phyloP scores from a whole-genome alignment of 1,140 invertebrate genomes.

The Brachystomella parvula region DNA sequence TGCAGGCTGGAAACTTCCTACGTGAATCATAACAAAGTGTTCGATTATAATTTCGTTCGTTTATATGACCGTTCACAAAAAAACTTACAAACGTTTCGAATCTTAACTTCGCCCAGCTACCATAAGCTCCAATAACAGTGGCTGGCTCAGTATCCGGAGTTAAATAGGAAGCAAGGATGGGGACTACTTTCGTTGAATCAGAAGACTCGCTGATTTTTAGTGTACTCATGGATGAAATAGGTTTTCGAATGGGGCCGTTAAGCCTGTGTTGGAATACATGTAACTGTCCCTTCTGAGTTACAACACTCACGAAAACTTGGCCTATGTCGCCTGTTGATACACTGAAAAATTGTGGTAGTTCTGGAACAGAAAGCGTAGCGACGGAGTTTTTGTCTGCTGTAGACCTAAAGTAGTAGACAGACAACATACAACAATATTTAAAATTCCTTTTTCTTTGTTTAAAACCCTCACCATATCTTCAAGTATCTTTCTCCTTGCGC shows the following conservation, averaged over 20 bases:
- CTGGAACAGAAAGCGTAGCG: slow-evolving; percentile 38
- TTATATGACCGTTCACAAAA: not conserved
- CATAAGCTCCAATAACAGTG: slow-evolving; percentile 21
- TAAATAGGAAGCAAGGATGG: slow-evolving; percentile 47
- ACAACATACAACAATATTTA: no score
- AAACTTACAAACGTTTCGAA: slow-evolving; percentile 32
- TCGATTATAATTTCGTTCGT: not conserved
- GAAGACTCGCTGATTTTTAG: slow-evolving; percentile 57
- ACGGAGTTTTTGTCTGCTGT: slow-evolving; percentile 27
- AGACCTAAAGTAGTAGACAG: slow-evolving; percentile 24
- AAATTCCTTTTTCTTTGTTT: not conserved
- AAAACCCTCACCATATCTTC: slow-evolving; percentile 28
- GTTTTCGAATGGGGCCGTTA: slow-evolving; percentile 60
- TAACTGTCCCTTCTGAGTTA: slow-evolving; percentile 63
- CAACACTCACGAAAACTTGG: slow-evolving; percentile 51
- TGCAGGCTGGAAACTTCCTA: slow-evolving; percentile 12
- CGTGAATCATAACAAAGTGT: not conserved
- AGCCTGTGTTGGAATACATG: slow-evolving; percentile 65
- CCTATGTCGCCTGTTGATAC: slow-evolving; percentile 58
- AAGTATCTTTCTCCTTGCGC: slow-evolving; percentile 25
- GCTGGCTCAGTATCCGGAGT: slow-evolving; percentile 43
- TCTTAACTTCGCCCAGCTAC: slow-evolving; percentile 22
- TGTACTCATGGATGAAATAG: slow-evolving; percentile 61
- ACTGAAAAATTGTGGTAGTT: slow-evolving; percentile 33
- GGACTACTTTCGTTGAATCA: slow-evolving; percentile 47